Evolutionary conservation across 2,797 vertebrate genomes (phyloP).

Genomic region (Remorina albescens): DNA sequence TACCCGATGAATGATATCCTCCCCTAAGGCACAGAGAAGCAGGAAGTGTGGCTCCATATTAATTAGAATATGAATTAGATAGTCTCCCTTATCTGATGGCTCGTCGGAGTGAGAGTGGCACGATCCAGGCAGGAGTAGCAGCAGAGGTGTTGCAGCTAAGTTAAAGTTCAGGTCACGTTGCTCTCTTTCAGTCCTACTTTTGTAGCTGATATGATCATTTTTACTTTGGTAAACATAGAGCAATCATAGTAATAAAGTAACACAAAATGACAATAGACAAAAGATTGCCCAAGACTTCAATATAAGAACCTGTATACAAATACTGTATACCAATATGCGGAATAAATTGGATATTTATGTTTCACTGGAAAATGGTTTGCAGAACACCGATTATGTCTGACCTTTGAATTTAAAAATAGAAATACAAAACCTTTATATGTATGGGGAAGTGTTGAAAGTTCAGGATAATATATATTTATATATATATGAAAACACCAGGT

Average conservation of each 20-base stretch:
- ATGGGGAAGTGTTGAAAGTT: background rate
- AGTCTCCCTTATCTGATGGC: slow-evolving; percentile 81
- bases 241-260: background rate
- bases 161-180: slow-evolving; percentile 40
- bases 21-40: slow-evolving; percentile 73
- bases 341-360: background rate
- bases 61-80: slow-evolving; percentile 87
- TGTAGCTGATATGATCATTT: background rate
- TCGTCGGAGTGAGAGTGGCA: slow-evolving; percentile 56
- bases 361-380: background rate
- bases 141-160: slow-evolving; percentile 49
- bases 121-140: slow-evolving; percentile 67
- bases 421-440: background rate
- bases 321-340: background rate
- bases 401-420: background rate
- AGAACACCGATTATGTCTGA: background rate
- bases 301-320: background rate
- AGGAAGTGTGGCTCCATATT: slow-evolving; percentile 82
- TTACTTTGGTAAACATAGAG: background rate
- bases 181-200: slow-evolving; percentile 13
- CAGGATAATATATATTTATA: background rate
- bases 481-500: too few relatives aligned
- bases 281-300: background rate
- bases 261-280: background rate
- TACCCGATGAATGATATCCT: slow-evolving; percentile 75